Conservation (phyloP, 2,113 vertebrate genomes). For the Tragelaphus buxtoni region DNA sequence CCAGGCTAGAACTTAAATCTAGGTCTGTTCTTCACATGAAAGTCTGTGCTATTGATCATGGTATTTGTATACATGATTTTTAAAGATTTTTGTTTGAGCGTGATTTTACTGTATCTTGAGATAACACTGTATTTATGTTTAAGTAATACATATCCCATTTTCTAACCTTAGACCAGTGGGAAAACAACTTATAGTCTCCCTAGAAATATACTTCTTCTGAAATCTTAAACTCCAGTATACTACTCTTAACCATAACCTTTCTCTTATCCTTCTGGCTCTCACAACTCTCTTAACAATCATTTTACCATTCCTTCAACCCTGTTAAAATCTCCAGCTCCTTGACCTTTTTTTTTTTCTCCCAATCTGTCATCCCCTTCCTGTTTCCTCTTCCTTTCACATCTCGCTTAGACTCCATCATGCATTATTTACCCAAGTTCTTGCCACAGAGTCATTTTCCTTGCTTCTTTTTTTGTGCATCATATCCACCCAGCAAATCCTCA, state of each 20-base stretch:
- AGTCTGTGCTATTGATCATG: not conserved
- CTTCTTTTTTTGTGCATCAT: not conserved
- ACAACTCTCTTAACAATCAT: not conserved
- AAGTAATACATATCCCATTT: not conserved
- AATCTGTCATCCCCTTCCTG: not conserved
- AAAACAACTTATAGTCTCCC: not conserved
- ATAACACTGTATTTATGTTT: not conserved
- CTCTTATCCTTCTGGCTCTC: slow-evolving; percentile 1
- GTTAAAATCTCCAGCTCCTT: slow-evolving; percentile 14
- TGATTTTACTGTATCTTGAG: not conserved
- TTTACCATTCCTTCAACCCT: not conserved
- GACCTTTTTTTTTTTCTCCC: not conserved
- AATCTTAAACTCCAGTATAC: slow-evolving; percentile 4
- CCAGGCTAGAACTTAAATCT: slow-evolving; percentile 13
- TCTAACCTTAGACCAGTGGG: slow-evolving; percentile 3
- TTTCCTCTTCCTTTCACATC: not conserved
- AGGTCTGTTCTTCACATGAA: not conserved
- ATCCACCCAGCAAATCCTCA: not conserved
- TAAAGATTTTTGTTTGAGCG: slow-evolving; percentile 6
- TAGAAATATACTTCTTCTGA: slow-evolving; percentile 26
- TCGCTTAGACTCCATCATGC: not conserved
- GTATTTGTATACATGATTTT: slow-evolving; percentile 14
- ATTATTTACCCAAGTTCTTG: slow-evolving; percentile 19
- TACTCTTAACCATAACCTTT: slow-evolving; percentile 2
- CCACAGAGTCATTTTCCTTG: not conserved